Base-by-base conservation (phyloP, 2,113 vertebrate genomes). In the Lophotis ruficrista region DNA sequence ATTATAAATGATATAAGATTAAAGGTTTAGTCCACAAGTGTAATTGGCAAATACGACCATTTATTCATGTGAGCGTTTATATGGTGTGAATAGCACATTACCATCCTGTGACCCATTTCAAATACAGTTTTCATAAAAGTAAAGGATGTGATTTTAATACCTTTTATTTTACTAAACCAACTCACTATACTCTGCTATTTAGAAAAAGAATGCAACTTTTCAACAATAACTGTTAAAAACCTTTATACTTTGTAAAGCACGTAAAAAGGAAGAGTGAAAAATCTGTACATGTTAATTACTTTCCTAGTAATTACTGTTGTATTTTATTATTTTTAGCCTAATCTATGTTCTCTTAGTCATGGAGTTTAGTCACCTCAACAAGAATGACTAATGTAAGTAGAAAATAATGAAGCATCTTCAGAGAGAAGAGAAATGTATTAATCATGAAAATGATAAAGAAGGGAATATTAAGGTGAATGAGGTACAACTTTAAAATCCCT, bases 241-340 rank as follows among this genome's bases (percentile, higher is more conserved):
- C 21, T 45, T 43, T 64, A 17, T 45, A 24, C 16, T 56, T 75
- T 88, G 57, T 89, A 89, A 85, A 84, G 37, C 35, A 25, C 3
- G 4, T 58, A 35, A 71, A 85, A 93, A 89, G 3, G 3, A 61
- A 79, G 54, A 93, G 69, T 51, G 57, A 77, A 80, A 82, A 95
- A 93, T 77, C 64, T 84, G 38, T 80, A 82, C 82, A 73, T 64
- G n/a, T 88, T 94, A 80, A 95, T 93, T 96, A 89, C 43, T 94
- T 81, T 82, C 43, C 76, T 82, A 71, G 79, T 91, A 94, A 94
- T 92, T 95, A 68, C 58, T 84, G 57, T 54, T 95, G 72, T 80
- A 84, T 93, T 96, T 96, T 94, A 87, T 90, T 96, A 96, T 96
- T 96, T 97, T 97, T 97, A 94, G 82, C 54, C 61, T 93, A 94